phyloP scores from a whole-genome alignment of 2,888 invertebrate genomes.

The Dyspetes luteomarginatus region DNA sequence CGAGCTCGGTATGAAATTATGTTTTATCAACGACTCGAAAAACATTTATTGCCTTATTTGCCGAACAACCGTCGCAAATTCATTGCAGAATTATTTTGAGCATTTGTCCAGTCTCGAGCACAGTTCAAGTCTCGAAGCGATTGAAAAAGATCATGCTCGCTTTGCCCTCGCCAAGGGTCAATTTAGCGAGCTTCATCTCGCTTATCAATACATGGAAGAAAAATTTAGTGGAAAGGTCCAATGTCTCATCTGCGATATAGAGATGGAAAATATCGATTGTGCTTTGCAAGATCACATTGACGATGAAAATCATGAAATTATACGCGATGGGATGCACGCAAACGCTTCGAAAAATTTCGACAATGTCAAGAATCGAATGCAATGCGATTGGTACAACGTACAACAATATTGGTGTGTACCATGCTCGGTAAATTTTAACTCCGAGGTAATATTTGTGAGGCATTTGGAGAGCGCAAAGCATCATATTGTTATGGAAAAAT shows the following conservation, averaged over 20 bases:
- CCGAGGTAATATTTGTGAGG: slow-evolving; percentile 34
- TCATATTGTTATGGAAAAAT: neutral
- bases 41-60: slow-evolving; percentile 71
- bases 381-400: slow-evolving; percentile 60
- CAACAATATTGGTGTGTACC: slow-evolving; percentile 62
- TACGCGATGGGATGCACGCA: neutral
- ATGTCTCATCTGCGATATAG: slow-evolving; percentile 68
- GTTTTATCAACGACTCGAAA: neutral
- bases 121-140: slow-evolving; percentile 60
- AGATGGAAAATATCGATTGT: slow-evolving; percentile 60
- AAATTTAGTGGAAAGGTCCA: slow-evolving; percentile 59
- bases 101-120: slow-evolving; percentile 71
- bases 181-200: slow-evolving; percentile 72
- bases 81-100: slow-evolving; percentile 66
- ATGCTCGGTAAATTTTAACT: neutral
- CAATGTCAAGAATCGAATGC: neutral
- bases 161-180: slow-evolving; percentile 65
- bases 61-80: slow-evolving; percentile 61
- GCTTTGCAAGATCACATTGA: slow-evolving; percentile 46
- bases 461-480: slow-evolving; percentile 42
- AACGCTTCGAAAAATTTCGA: slow-evolving; percentile 18
- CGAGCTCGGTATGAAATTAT: slow-evolving; percentile 26
- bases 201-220: slow-evolving; percentile 69
- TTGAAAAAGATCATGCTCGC: slow-evolving; percentile 58
- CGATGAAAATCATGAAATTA: neutral